phyloP scores from a whole-genome alignment of 2,113 vertebrate species.

The Toxostoma redivivum region DNA sequence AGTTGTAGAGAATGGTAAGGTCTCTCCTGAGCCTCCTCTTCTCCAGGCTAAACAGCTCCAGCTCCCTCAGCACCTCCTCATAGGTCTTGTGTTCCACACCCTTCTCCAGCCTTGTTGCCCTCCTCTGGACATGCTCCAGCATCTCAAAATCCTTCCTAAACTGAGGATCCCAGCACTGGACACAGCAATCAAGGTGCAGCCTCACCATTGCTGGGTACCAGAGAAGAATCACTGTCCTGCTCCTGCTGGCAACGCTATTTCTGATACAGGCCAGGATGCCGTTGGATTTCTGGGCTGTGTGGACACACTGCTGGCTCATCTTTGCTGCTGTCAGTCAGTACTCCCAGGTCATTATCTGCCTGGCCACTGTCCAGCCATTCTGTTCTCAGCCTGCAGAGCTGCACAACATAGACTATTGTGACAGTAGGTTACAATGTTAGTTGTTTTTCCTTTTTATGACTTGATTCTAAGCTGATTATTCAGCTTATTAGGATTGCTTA shows the following conservation, averaged over 20 bases:
- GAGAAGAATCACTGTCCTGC: neutral
- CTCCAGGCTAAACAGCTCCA: neutral
- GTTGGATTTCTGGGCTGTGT: accelerated
- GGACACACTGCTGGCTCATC: neutral
- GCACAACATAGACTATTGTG: neutral
- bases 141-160: neutral
- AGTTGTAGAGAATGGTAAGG: neutral
- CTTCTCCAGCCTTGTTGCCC: neutral
- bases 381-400: neutral
- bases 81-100: neutral
- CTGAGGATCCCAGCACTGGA: neutral
- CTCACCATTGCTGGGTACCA: accelerated
- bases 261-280: no score
- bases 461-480: neutral
- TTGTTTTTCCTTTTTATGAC: neutral
- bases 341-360: neutral
- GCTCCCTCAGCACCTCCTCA: neutral
- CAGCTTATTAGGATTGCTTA: neutral
- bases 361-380: neutral
- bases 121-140: neutral
- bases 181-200: neutral
- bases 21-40: neutral
- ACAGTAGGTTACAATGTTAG: neutral
- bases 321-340: neutral
- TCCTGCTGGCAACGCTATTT: neutral